phyloP scores from a whole-genome alignment of 1,140 invertebrate genomes.

The Andricus grossulariae region DNA sequence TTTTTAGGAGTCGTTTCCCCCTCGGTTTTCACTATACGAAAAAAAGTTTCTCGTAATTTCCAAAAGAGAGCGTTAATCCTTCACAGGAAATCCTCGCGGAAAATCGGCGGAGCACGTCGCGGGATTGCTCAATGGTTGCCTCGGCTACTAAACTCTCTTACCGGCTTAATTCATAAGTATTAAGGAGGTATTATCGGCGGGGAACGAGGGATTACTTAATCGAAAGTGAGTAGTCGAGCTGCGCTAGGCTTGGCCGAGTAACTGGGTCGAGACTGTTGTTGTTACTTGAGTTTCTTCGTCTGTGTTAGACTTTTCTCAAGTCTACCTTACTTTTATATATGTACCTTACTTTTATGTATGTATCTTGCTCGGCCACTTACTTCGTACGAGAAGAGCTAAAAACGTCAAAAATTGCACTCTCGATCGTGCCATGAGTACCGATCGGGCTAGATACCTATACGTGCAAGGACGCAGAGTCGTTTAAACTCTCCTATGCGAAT shows the following conservation, averaged over 20 bases:
- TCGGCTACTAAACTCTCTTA: conserved; percentile 53
- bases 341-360: conserved; percentile 40
- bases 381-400: conserved; percentile 17
- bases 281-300: conserved; percentile 36
- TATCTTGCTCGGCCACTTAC: conserved; percentile 37
- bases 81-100: conserved; percentile 46
- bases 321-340: conserved; percentile 40
- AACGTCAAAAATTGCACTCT: conserved; percentile 30
- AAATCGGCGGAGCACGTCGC: conserved; percentile 55
- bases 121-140: conserved; percentile 53
- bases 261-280: conserved; percentile 62
- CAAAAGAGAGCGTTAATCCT: conserved; percentile 32
- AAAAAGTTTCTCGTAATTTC: background rate
- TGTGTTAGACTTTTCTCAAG: conserved; percentile 38
- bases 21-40: background rate
- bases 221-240: conserved; percentile 63
- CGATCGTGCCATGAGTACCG: conserved; percentile 20
- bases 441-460: conserved; percentile 9
- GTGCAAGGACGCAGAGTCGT: conserved; percentile 20
- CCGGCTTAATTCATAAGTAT: conserved; percentile 59
- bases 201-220: conserved; percentile 63
- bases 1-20: too few relatives aligned
- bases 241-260: conserved; percentile 62
- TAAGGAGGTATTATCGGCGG: conserved; percentile 58
- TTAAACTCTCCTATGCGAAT: background rate